phyloP scores from a whole-genome alignment of 2,113 vertebrate species.

The Dryoscopus gambensis region DNA sequence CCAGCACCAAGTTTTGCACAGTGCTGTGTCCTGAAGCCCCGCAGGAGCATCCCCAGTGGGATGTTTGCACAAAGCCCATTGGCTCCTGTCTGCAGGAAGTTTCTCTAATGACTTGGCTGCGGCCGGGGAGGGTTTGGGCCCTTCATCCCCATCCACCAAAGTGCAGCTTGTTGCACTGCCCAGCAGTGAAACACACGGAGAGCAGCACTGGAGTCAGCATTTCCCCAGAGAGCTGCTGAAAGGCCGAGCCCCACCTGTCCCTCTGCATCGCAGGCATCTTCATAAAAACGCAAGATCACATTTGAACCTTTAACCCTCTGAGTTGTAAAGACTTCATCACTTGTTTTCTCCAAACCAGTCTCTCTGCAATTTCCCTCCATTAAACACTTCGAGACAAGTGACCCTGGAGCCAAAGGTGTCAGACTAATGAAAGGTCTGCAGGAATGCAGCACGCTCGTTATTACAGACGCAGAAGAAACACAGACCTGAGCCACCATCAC shows the following conservation, averaged over 20 bases:
- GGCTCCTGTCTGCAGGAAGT: not conserved
- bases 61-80: fast-evolving
- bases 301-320: not conserved
- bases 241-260: not conserved
- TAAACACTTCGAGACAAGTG: constrained; percentile 20
- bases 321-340: constrained; percentile 44
- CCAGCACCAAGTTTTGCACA: not conserved
- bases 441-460: not conserved
- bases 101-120: not conserved
- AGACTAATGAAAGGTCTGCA: constrained; percentile 54
- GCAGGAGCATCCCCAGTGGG: not conserved
- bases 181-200: fast-evolving
- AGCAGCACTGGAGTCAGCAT: not conserved
- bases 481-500: not conserved
- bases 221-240: not conserved
- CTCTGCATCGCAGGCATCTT: not conserved
- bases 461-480: not conserved
- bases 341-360: constrained; percentile 5
- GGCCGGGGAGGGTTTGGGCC: not conserved
- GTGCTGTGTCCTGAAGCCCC: not conserved
- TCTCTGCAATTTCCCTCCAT: constrained; percentile 53
- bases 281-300: not conserved
- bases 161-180: not conserved
- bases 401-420: not conserved
- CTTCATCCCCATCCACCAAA: not conserved